Percentiles rank a stretch among this genome's conserved stretches.
These are phyloP conservation scores for Rattus norvegicus DNA, from an alignment of 2,113 vertebrate genomes.

Conservation along the genomic window DNA sequence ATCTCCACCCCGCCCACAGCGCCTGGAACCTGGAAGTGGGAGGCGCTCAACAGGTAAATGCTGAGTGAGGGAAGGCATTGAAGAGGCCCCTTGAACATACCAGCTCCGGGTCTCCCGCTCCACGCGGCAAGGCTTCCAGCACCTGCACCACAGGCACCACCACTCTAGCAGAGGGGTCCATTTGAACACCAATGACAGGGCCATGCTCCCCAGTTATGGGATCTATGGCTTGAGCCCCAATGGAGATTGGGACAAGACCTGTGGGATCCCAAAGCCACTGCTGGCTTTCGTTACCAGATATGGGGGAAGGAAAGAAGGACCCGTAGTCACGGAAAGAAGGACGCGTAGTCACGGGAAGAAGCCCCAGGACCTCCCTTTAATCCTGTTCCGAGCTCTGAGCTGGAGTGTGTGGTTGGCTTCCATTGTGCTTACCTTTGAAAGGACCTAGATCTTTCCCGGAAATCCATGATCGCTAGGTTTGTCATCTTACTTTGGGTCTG, in stretches of 20 bases:
- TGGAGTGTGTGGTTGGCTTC: background rate
- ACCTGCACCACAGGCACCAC: slow-evolving; percentile 89
- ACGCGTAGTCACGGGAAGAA: background rate
- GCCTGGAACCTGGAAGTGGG: background rate
- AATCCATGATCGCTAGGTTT: background rate
- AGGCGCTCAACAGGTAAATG: background rate
- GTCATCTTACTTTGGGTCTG: background rate
- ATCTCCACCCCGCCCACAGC: background rate
- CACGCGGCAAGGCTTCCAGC: slow-evolving; percentile 83
- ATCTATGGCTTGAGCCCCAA: slow-evolving; percentile 89
- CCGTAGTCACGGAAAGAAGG: background rate
- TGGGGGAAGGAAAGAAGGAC: background rate
- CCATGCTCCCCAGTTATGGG: slow-evolving; percentile 88
- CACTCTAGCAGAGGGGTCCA: slow-evolving; percentile 82
- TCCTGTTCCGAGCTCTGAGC: background rate
- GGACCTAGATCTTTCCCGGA: background rate
- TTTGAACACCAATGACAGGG: slow-evolving; percentile 89
- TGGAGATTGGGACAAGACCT: slow-evolving; percentile 91
- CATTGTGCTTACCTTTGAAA: slow-evolving; percentile 15
- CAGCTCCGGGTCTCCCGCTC: slow-evolving; percentile 84
- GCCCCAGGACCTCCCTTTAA: background rate
- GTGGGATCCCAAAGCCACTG: slow-evolving; percentile 31
- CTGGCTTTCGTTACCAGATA: background rate
- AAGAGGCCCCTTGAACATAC: slow-evolving; percentile 77
- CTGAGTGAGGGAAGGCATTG: background rate